Conservation (phyloP, 2,113 vertebrate genomes). For the Corythaixoides concolor region DNA sequence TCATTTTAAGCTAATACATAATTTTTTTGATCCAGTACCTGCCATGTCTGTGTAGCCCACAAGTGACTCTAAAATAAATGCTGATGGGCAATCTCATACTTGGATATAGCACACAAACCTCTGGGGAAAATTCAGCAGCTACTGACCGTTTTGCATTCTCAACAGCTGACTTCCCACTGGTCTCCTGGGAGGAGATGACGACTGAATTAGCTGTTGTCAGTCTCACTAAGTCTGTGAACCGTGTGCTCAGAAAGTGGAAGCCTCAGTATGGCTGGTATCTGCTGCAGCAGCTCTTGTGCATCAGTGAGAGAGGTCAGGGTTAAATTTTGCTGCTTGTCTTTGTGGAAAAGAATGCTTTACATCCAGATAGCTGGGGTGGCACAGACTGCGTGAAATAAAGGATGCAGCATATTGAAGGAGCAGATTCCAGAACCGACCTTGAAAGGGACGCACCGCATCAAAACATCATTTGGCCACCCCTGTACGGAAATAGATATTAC, state of each 20-base stretch:
- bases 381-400: not conserved
- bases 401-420: not conserved
- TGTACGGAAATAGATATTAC: not conserved
- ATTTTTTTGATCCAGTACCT: not conserved
- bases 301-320: not conserved
- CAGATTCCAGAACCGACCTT: not conserved
- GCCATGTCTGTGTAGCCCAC: not conserved
- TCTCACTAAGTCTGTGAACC: not conserved
- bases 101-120: not conserved
- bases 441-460: not conserved
- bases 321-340: not conserved
- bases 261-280: not conserved
- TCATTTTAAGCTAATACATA: not conserved
- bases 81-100: not conserved
- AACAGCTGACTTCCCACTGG: not conserved
- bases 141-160: not conserved
- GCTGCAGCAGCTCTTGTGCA: not conserved
- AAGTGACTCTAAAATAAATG: not conserved
- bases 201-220: not conserved
- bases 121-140: not conserved
- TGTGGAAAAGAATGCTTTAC: not conserved
- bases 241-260: not conserved
- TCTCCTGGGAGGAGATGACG: not conserved
- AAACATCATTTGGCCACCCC: not conserved
- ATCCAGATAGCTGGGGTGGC: not conserved